These are phyloP conservation scores for Diuraphis noxia DNA, from an alignment of 1,140 invertebrate species.

Conservation along the genomic window DNA sequence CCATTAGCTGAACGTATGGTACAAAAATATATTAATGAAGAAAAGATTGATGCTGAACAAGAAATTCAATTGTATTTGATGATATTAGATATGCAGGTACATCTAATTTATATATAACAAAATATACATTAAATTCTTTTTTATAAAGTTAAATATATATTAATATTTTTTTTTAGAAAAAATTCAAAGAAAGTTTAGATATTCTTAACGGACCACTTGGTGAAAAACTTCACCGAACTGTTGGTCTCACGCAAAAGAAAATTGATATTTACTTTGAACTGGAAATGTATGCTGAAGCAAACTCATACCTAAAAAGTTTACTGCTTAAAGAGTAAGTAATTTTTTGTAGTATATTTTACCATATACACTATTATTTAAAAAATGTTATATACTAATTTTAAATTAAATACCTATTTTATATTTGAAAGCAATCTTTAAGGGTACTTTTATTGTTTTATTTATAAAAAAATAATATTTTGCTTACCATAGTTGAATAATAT, in stretches of 20 bases:
- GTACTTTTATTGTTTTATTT: no score
- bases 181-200: slow-evolving; percentile 78
- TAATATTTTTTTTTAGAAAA: slow-evolving; percentile 63
- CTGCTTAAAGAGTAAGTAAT: slow-evolving; percentile 69
- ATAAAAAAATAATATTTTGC: no score
- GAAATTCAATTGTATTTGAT: slow-evolving; percentile 90
- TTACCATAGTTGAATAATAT: no score
- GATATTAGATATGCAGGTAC: slow-evolving; percentile 76
- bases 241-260: slow-evolving; percentile 69
- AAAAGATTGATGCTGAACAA: slow-evolving; percentile 89
- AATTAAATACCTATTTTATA: background rate
- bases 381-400: background rate
- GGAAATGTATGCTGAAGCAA: slow-evolving; percentile 72
- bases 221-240: slow-evolving; percentile 64
- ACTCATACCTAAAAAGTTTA: slow-evolving; percentile 65
- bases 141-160: background rate
- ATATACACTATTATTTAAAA: background rate
- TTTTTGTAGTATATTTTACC: background rate
- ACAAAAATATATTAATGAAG: slow-evolving; percentile 84
- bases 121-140: background rate
- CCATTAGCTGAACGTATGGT: slow-evolving; percentile 80
- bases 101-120: background rate
- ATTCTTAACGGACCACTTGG: slow-evolving; percentile 78
- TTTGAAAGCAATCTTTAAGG: no score
- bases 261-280: slow-evolving; percentile 76